Evolutionary conservation across 1,140 invertebrate genomes (phyloP), one percentile per base, ranked within the genome.

Genomic region (Aphelenchoides avenae): DNA sequence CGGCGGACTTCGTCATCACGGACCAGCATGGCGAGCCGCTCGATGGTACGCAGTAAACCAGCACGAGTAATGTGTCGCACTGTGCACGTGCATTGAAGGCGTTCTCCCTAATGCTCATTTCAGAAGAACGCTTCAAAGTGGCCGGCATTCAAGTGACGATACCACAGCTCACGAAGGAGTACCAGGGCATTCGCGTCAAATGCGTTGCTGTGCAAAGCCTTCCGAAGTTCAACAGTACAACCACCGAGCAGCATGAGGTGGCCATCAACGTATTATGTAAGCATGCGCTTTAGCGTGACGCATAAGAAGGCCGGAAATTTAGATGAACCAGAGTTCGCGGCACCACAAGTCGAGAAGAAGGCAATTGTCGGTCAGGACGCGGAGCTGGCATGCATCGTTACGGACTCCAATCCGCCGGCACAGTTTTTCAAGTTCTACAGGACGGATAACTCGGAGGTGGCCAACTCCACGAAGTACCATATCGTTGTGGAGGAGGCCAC

Each of bases 131-230:
- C 34, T 29, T 59, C 9, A 11, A 61, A 30, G 42, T 62, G 20
- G 46, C 44, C 9, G 46, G 50, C 37, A 40, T 34, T 18, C 49
- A 63, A 31, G 41, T 58, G 29, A 50, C 54, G 22, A 66, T 64
- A 36, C 27, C 40, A 24, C 30, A 57, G 13, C 34, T 64, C 27
- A 29, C 27, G 29, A 41, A 54, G 20, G 26, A 48, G 18, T 43
- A 64, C 43, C 64, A 62, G 31, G 43, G 41, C 18, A n/a, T 48
- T 33, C 63, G 42, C n/a, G 22, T 64, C 47, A 44, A 54, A 27
- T 64, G 61, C 37, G 27, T 64, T 6, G 61, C 61, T 13, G n/a
- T 64, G 29, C 61, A 61, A 6, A 30, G 22, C n/a, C 40, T 67
- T 20, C 34, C 15, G 3, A 31, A 56, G 50, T 40, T 40, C 31